Conservation (phyloP, 2,797 vertebrate species). For the Coranthus polyacanthus region DNA sequence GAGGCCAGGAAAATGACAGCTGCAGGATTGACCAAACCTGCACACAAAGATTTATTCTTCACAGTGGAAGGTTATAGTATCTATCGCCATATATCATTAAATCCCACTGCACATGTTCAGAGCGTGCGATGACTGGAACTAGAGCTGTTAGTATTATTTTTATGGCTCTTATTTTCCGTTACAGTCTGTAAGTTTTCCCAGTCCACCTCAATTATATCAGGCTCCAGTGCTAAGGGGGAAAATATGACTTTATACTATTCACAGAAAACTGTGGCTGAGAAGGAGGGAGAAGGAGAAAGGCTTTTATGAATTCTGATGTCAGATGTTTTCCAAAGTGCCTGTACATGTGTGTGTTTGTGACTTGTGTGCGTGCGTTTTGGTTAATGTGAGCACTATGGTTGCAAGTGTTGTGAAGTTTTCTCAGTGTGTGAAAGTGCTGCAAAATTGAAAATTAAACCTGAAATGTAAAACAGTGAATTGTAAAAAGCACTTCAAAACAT, state of each 20-base stretch:
- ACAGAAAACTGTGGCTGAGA: slow-evolving; percentile 72
- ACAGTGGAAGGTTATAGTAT: slow-evolving; percentile 28
- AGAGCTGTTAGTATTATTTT: slow-evolving; percentile 72
- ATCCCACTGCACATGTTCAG: slow-evolving; percentile 33
- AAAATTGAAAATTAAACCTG: background rate
- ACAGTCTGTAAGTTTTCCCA: slow-evolving; percentile 79
- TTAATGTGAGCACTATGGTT: slow-evolving; percentile 24
- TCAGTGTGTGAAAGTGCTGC: background rate
- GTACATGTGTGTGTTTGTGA: slow-evolving; percentile 35
- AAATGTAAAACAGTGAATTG: too few species aligned
- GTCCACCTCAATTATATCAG: slow-evolving; percentile 81
- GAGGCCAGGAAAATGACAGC: slow-evolving; percentile 54
- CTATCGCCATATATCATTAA: slow-evolving; percentile 43
- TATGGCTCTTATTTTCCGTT: slow-evolving; percentile 79
- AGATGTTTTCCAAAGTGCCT: slow-evolving; percentile 80
- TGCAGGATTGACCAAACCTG: slow-evolving; percentile 36
- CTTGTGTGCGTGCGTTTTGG: slow-evolving; percentile 13
- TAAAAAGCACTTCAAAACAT: too few species aligned
- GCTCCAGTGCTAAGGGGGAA: slow-evolving; percentile 73
- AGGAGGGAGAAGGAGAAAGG: slow-evolving; percentile 70
- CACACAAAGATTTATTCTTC: slow-evolving; percentile 55
- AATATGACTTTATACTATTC: slow-evolving; percentile 81
- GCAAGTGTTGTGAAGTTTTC: slow-evolving; percentile 25
- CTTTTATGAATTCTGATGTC: slow-evolving; percentile 82
- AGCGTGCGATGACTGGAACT: slow-evolving; percentile 55